Conservation (phyloP, 1,140 invertebrate genomes). For the Drosophila nannoptera region DNA sequence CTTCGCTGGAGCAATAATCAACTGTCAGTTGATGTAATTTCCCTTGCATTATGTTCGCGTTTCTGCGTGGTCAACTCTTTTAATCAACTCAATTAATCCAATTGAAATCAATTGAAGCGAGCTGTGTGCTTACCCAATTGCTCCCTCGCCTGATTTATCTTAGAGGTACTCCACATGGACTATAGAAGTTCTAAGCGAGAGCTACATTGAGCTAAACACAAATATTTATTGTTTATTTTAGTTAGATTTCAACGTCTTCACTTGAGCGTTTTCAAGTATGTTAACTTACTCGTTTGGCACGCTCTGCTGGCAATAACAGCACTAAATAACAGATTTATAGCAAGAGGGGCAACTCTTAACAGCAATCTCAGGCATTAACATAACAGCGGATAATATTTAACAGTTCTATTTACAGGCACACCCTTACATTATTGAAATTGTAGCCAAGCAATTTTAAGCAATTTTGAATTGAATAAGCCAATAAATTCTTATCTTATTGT, state of each 20-base stretch:
- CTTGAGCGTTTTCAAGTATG: neutral
- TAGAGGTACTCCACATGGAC: neutral
- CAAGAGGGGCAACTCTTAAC: constrained; percentile 39
- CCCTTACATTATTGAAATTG: too few species aligned
- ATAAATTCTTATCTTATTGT: neutral
- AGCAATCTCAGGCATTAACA: neutral
- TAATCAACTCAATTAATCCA: constrained; percentile 57
- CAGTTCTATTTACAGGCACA: neutral
- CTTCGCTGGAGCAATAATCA: neutral
- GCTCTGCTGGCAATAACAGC: neutral
- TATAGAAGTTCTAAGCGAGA: neutral
- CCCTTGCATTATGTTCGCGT: neutral
- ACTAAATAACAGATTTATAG: constrained; percentile 52
- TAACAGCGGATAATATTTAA: constrained; percentile 60
- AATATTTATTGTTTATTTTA: neutral
- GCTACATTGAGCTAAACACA: neutral
- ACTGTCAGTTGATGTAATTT: neutral
- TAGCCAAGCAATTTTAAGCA: too few species aligned
- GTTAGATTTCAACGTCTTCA: neutral
- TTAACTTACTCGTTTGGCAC: neutral
- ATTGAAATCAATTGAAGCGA: constrained; percentile 63
- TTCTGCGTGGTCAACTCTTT: neutral
- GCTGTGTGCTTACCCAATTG: constrained; percentile 38
- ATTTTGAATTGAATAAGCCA: too few species aligned
- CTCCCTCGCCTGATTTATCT: neutral